These are phyloP conservation scores for Zonitis immaculata DNA, from an alignment of 2,888 invertebrate genomes.

Conservation along the genomic window DNA sequence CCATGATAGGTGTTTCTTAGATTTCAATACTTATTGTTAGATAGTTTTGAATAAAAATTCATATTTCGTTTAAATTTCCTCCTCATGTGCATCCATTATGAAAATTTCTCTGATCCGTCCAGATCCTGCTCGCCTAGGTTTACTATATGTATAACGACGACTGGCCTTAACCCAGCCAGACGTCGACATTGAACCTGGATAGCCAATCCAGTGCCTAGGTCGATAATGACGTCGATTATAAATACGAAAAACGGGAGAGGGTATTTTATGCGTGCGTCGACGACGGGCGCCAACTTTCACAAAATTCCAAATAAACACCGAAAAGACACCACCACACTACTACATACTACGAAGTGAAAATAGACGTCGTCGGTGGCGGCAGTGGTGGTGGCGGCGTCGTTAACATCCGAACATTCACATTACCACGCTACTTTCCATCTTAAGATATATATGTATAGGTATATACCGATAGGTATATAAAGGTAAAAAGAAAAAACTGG, in stretches of 20 bases:
- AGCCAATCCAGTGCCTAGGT: constrained; percentile 51
- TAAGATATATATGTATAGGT: too few species aligned
- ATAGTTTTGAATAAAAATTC: too few species aligned
- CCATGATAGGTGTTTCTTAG: too few species aligned
- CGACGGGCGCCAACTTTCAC: constrained; percentile 34
- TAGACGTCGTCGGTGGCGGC: neutral
- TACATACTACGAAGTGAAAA: neutral
- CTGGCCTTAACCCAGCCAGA: constrained; percentile 46
- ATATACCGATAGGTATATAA: too few species aligned
- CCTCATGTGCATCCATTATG: neutral
- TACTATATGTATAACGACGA: constrained; percentile 36
- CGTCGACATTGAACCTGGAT: constrained; percentile 40
- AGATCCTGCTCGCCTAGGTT: constrained; percentile 26
- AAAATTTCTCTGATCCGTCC: neutral
- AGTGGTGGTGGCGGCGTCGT: neutral
- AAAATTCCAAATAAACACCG: constrained; percentile 16
- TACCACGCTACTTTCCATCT: too few species aligned
- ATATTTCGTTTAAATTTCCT: too few species aligned
- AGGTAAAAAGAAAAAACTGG: too few species aligned
- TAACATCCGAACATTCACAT: neutral
- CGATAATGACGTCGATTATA: constrained; percentile 54
- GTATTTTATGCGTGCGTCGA: constrained; percentile 36
- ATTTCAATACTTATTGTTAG: too few species aligned
- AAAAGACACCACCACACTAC: constrained; percentile 19
- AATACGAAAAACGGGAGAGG: neutral